Percentiles rank a stretch among this genome's conserved stretches.
Evolutionary conservation across 1,140 invertebrate genomes (phyloP).

Genomic region (Teleopsis dalmanni): DNA sequence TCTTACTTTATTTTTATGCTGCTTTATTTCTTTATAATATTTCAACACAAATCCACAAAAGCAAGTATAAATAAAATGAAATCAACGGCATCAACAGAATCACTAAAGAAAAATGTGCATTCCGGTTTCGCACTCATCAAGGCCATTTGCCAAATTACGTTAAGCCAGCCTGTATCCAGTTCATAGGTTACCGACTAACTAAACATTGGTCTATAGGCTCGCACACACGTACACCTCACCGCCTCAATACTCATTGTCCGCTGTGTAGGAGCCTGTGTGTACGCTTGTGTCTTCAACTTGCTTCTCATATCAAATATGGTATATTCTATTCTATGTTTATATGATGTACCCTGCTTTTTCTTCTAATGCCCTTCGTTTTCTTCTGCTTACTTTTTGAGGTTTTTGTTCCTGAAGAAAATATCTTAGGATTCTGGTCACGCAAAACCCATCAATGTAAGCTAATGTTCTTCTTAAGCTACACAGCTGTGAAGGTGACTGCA

Average conservation of each 20-base stretch:
- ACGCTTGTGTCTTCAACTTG: not conserved
- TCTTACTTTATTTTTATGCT: too few species aligned
- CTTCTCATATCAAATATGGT: not conserved
- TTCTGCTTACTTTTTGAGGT: not conserved
- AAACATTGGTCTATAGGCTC: not conserved
- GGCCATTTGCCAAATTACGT: not conserved
- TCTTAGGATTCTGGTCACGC: slow-evolving; percentile 5
- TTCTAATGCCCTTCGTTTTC: not conserved
- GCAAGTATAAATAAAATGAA: too few species aligned
- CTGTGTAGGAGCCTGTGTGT: not conserved
- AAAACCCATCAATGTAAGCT: slow-evolving; percentile 8
- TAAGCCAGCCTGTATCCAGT: not conserved
- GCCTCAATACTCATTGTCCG: not conserved
- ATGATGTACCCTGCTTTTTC: not conserved
- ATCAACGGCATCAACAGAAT: too few species aligned
- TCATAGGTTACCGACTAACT: not conserved
- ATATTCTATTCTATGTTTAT: not conserved
- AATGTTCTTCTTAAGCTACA: slow-evolving; percentile 10
- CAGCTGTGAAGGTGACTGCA: too few species aligned
- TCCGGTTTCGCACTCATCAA: not conserved
- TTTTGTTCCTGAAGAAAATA: not conserved
- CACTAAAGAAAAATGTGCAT: not conserved
- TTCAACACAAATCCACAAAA: too few species aligned
- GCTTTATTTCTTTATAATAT: too few species aligned
- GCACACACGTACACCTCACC: not conserved